A percentile compares a stretch with the other conserved stretches of the same genome.
phyloP scores from a whole-genome alignment of 1,140 invertebrate species.

The Aphaenogaster ashmeadi region DNA sequence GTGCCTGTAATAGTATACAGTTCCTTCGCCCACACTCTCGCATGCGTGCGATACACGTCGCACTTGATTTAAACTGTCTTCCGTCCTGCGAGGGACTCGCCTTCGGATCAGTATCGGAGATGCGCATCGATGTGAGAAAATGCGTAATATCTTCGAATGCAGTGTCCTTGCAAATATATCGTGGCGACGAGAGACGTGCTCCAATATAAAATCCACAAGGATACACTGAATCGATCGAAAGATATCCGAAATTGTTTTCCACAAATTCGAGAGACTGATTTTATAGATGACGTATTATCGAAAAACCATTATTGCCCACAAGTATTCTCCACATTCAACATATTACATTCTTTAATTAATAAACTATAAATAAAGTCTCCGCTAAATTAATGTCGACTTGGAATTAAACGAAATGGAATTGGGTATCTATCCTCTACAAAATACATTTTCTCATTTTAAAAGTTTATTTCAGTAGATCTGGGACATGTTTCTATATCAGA shows the following conservation, averaged over 20 bases:
- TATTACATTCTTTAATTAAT: background rate
- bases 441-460: background rate
- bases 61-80: conserved; percentile 24
- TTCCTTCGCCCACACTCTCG: background rate
- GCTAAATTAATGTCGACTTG: conserved; percentile 24
- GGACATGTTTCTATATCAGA: background rate
- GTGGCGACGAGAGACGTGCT: background rate
- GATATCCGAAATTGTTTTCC: background rate
- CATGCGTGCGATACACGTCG: background rate
- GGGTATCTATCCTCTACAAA: conserved; percentile 1
- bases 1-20: background rate
- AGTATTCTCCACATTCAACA: background rate
- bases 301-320: background rate
- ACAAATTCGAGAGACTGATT: background rate
- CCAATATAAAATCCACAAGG: conserved; percentile 10
- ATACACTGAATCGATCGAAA: background rate
- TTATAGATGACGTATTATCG: background rate
- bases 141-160: conserved; percentile 26
- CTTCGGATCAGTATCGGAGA: background rate
- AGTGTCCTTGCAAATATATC: background rate
- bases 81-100: background rate
- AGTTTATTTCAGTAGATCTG: background rate
- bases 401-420: background rate
- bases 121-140: conserved; percentile 11
- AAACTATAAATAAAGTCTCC: background rate